Percentiles rank a stretch among this genome's conserved stretches.
Conservation (phyloP, 2,888 invertebrate genomes). For the Netelia fuscicornis region DNA sequence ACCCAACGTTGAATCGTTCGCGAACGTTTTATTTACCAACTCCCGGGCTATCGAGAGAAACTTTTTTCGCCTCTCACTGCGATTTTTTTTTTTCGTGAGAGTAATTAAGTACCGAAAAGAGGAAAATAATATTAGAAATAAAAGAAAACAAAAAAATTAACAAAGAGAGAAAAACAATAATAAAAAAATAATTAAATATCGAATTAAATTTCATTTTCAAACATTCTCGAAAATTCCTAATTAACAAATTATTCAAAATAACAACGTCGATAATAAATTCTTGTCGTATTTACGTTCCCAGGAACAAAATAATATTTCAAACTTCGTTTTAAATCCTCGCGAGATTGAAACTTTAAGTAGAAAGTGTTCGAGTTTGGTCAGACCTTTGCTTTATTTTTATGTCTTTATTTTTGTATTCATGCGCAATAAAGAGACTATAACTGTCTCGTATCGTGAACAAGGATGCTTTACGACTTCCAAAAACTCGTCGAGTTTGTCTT, state of each 20-base stretch:
- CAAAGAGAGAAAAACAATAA: not conserved
- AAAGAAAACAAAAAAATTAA: not conserved
- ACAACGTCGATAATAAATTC: no score
- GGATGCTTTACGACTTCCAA: slow-evolving; percentile 10
- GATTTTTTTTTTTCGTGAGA: slow-evolving; percentile 36
- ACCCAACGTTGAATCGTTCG: slow-evolving; percentile 28
- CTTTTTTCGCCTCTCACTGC: slow-evolving; percentile 36
- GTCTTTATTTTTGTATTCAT: not conserved
- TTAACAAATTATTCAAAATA: no score
- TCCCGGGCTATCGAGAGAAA: slow-evolving; percentile 24
- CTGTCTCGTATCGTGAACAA: not conserved
- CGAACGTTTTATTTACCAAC: slow-evolving; percentile 40
- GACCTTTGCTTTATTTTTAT: not conserved
- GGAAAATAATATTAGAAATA: slow-evolving; percentile 1
- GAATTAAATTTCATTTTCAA: no score
- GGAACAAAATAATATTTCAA: no score
- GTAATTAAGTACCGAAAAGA: slow-evolving; percentile 28
- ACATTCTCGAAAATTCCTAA: no score
- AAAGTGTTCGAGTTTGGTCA: slow-evolving; percentile 31
- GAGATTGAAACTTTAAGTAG: slow-evolving; percentile 10
- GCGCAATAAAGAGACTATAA: not conserved
- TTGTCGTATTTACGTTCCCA: no score
- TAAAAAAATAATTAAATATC: no score
- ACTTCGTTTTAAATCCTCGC: no score
- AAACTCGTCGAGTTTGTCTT: not conserved